Conservation (phyloP, 2,888 invertebrate genomes). For the Coremacera marginata region DNA sequence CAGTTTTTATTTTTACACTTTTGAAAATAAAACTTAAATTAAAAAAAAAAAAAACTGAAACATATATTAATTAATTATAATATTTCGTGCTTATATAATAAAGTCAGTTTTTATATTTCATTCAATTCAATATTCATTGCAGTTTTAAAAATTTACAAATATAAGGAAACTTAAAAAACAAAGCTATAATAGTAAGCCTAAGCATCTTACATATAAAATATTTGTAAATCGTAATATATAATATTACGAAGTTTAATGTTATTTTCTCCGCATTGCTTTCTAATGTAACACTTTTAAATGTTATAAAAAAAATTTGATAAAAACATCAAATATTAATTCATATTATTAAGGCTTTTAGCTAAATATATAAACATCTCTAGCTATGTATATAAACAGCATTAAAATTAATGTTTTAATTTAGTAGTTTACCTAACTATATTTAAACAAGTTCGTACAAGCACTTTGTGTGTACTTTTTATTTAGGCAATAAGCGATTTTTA, state of each 20-base stretch:
- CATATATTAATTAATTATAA: neutral
- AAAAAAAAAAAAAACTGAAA: neutral
- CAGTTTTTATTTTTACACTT: constrained; percentile 7
- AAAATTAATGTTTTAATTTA: neutral
- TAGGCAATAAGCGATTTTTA: too few species aligned
- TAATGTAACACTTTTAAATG: neutral
- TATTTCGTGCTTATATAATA: neutral
- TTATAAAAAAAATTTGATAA: neutral
- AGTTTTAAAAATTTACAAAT: neutral
- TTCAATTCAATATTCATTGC: neutral
- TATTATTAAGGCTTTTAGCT: constrained; percentile 1
- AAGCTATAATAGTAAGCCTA: neutral
- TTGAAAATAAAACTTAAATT: neutral
- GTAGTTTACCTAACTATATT: constrained; percentile 30
- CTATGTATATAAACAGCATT: neutral
- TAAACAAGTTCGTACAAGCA: neutral
- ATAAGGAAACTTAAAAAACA: neutral
- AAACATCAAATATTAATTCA: neutral
- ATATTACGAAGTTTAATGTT: constrained; percentile 10
- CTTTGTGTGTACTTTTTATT: too few species aligned
- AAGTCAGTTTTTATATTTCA: neutral
- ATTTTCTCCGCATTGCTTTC: neutral
- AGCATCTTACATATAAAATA: neutral
- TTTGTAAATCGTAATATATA: constrained; percentile 4
- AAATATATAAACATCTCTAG: neutral